Percentiles rank a stretch among this genome's conserved stretches.
Evolutionary conservation across 2,113 vertebrate genomes (phyloP).

Genomic region (Zapornia atra): DNA sequence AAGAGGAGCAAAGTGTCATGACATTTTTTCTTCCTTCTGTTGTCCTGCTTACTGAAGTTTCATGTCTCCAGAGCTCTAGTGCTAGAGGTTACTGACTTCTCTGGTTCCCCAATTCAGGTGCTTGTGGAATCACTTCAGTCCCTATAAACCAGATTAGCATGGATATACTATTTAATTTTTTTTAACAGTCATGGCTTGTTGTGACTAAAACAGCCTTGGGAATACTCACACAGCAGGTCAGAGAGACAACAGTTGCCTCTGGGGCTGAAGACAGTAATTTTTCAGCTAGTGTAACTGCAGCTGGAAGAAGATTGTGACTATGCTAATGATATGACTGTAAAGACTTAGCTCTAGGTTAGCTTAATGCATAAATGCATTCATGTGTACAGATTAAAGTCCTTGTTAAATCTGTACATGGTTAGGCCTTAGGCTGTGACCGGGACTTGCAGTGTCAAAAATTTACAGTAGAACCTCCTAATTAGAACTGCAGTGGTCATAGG

Average conservation of each 20-base stretch:
- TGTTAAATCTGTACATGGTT: conserved; percentile 29
- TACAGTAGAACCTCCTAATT: background rate
- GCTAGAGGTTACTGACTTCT: background rate
- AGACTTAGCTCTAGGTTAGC: conserved; percentile 33
- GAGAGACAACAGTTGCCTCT: background rate
- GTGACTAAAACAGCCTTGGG: background rate
- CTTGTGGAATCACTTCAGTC: background rate
- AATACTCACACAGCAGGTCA: background rate
- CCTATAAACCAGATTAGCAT: background rate
- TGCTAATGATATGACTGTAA: conserved; percentile 42
- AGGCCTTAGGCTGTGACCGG: conserved; percentile 20
- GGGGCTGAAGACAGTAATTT: background rate
- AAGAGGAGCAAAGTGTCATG: background rate
- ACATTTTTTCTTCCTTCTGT: background rate
- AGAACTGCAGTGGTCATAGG: background rate
- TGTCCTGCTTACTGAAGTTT: background rate
- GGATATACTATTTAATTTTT: background rate
- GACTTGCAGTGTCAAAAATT: conserved; percentile 32
- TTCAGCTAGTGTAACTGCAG: conserved; percentile 22
- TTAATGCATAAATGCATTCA: conserved; percentile 42
- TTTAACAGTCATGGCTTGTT: background rate
- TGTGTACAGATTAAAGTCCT: conserved; percentile 49
- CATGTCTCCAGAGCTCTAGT: background rate
- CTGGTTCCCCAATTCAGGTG: background rate
- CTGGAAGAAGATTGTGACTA: conserved; percentile 32